Percentiles rank a stretch among this genome's conserved stretches.
phyloP scores from a whole-genome alignment of 2,797 vertebrate genomes.

The Manis javanica region DNA sequence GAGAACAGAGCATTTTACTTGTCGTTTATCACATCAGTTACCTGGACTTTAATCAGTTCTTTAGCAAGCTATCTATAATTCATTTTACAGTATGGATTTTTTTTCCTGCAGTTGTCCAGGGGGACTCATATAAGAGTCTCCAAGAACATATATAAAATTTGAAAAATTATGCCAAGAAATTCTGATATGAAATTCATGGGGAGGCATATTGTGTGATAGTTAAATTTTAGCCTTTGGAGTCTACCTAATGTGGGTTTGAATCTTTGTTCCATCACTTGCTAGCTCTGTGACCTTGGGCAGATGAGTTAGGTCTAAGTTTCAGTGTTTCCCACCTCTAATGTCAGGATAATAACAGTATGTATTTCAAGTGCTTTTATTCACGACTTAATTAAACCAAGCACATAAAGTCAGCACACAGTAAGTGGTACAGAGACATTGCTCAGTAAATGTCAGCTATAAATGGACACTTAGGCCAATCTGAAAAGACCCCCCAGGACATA shows the following conservation, averaged over 20 bases:
- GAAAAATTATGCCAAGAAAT: constrained; percentile 27
- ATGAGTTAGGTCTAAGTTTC: neutral
- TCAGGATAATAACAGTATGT: neutral
- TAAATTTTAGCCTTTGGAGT: neutral
- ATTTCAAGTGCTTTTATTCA: neutral
- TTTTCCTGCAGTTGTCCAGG: neutral
- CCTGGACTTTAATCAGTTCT: constrained; percentile 8
- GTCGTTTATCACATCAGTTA: neutral
- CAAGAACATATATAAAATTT: constrained; percentile 37
- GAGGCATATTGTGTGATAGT: neutral
- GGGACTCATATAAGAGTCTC: constrained; percentile 26
- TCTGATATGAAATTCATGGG: constrained; percentile 19
- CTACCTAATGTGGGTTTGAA: neutral
- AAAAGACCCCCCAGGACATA: constrained; percentile 19
- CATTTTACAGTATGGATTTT: constrained; percentile 36
- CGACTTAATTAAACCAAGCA: constrained; percentile 33
- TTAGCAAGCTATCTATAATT: constrained; percentile 34
- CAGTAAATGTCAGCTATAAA: neutral
- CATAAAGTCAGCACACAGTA: neutral
- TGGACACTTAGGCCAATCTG: neutral
- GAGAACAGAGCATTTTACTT: neutral
- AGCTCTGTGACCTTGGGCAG: constrained; percentile 25
- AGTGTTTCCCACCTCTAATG: neutral
- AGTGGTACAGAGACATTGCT: neutral
- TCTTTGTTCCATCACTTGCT: neutral